Base-by-base conservation (phyloP, 2,888 invertebrate species). In the Cremastinae sp. region DNA sequence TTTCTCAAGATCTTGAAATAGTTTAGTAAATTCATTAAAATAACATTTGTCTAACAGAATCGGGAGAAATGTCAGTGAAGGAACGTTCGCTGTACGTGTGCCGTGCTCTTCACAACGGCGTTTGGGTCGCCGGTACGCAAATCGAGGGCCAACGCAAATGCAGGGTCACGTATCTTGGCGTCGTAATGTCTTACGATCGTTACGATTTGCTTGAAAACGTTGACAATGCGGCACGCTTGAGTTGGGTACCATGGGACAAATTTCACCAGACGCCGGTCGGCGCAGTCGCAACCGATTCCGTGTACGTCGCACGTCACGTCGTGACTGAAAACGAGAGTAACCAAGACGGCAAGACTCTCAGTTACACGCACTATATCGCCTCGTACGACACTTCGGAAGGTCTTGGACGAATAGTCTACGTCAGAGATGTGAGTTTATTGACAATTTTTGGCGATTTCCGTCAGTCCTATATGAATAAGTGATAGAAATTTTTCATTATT, bases 121-220 rank as follows among this genome's bases (percentile, higher is more conserved):
- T 94, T 74, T 94, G 93, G 93, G 93, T 95, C 20, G 92, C 95
- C 10, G 96, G 96, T 0, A 92, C 93, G 81, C 91, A 95, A 78
- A 90, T 92, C 78, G 92, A 92, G 55, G 90, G 89, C 66, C 92
- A 92, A 74, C 91, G 91, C 80, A 89, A 87, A 18, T 96, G 95
- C 86, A 92, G 93, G 39, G 93, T 94, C 5, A 93, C 94, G 12
- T 89, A 92, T 66, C 91, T 92, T 79, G 91, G 92, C 18, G 92
- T 90, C 80, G 92, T 91, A 28, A 92, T 92, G 82, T 90, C 91
- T 68, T 92, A 93, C 84, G 88, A 91, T 41, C 87, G 88, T 64
- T 95, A 94, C 87, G 95, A 96, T 86, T 92, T 96, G 22, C 91
- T 96, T 59, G 93, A 95, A 86, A 96, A 96, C 87, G 92, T 94